A percentile compares a stretch with the other conserved stretches of the same genome.
These are phyloP conservation scores for Halocynthia roretzi DNA, from an alignment of 23 tunicate genomes.

Conservation along the genomic window DNA sequence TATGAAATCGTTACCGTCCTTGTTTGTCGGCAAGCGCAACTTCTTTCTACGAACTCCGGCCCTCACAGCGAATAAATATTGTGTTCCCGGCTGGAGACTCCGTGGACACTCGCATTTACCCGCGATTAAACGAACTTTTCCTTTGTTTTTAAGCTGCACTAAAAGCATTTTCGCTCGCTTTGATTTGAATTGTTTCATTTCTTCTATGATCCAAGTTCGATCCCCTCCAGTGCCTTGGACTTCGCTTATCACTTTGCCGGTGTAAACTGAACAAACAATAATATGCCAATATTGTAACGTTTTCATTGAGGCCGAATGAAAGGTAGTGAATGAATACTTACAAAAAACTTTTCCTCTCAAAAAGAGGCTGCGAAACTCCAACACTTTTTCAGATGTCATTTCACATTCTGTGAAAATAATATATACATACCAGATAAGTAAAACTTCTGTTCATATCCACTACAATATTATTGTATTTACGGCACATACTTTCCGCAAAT, in stretches of 20 bases:
- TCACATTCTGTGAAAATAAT: background rate
- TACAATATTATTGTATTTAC: background rate
- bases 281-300: background rate
- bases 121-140: background rate
- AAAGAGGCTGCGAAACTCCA: background rate
- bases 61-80: background rate
- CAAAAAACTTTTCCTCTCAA: conserved; percentile 7
- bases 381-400: background rate
- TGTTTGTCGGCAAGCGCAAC: background rate
- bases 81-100: background rate
- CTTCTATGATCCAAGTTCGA: conserved; percentile 1
- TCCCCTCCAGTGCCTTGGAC: background rate
- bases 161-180: conserved; percentile 3
- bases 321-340: background rate
- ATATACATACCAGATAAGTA: background rate
- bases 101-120: conserved; percentile 1
- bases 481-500: conserved; percentile 15
- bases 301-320: background rate
- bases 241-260: background rate
- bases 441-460: background rate
- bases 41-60: background rate
- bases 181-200: conserved; percentile 11
- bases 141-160: background rate
- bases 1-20: background rate
- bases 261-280: background rate